Percentiles rank a stretch among this genome's conserved stretches.
Conservation (phyloP, 1,140 invertebrate species). For the Scaptomyza montana region DNA sequence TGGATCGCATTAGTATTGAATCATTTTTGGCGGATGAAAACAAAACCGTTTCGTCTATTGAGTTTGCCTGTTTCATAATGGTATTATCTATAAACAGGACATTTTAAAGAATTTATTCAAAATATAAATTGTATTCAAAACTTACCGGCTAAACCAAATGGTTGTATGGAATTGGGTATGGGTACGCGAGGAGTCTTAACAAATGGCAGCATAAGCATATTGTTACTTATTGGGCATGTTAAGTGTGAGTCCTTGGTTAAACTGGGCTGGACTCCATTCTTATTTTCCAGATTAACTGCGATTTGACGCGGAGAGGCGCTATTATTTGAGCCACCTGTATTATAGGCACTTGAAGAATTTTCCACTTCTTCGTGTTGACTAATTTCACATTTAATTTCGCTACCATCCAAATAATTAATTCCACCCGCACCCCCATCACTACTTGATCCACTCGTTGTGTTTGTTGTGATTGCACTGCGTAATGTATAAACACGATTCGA, state of each 20-base stretch:
- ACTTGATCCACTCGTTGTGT: conserved; percentile 68
- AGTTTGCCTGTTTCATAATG: too few species aligned
- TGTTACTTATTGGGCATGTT: conserved; percentile 34
- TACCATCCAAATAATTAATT: too few species aligned
- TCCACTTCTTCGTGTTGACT: conserved; percentile 85
- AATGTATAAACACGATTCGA: conserved; percentile 60
- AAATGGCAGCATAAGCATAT: conserved; percentile 57
- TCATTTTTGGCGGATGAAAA: too few species aligned
- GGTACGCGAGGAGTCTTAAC: conserved; percentile 49
- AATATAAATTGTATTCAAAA: too few species aligned
- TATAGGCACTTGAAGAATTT: conserved; percentile 90
- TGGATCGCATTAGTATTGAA: too few species aligned
- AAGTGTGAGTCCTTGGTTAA: background rate
- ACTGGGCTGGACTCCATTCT: background rate
- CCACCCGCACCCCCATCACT: conserved; percentile 41
- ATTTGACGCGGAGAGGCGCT: conserved; percentile 86
- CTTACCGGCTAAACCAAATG: background rate
- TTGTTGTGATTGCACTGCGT: conserved; percentile 55
- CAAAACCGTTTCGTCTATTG: too few species aligned
- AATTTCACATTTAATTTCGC: conserved; percentile 16
- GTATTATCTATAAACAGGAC: too few species aligned
- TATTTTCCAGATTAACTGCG: background rate
- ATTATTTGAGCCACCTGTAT: conserved; percentile 90
- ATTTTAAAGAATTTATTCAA: too few species aligned
- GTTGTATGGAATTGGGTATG: conserved; percentile 29